Evolutionary conservation across 2,888 invertebrate genomes (phyloP), one percentile per base, ranked within the genome.

Genomic region (Strigamia maritima): DNA sequence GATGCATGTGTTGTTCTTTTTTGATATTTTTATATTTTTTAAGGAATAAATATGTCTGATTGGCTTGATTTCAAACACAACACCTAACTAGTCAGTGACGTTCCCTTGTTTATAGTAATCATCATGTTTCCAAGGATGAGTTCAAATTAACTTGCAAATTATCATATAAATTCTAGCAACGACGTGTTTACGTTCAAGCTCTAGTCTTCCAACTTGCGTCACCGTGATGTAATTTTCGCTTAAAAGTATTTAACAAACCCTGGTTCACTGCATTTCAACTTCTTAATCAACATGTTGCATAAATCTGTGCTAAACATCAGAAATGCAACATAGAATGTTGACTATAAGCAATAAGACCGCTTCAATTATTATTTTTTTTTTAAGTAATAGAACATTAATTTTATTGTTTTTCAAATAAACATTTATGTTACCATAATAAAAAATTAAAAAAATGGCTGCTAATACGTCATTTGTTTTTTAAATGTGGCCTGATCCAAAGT

Each of bases 101-200:
- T 35, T n/a, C 35, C 14, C 44, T 44, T 44, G 44, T 44, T 44
- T 44, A 44, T 16, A 44, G 44, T 10, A 65, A n/a, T 65, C 60
- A 65, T 22, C 22, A 22, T 22, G 60, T 65, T 65, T 22, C 22
- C 60, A 65, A 65, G 60, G 60, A 65, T 65, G 24, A 65, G 22
- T 65, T 65, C 60, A 65, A 65, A 65, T 65, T 65, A 65, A 65
- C 24, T 65, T 24, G 22, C 12, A 12, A 65, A 65, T 65, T 65
- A 24, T 24, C 60, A 65, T 65, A 65, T 24, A 44, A 44, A 44
- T 44, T 44, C 44, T 14, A 2, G 22, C 24, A 19, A 65, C 19
- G 12, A 12, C 60, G 22, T 65, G 60, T 65, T 65, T 65, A 65
- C 60, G 3, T 65, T 49, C 19, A 49, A 49, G 49, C 19, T 16